phyloP scores from a whole-genome alignment of 1,140 invertebrate genomes.

The Episyrphus balteatus region DNA sequence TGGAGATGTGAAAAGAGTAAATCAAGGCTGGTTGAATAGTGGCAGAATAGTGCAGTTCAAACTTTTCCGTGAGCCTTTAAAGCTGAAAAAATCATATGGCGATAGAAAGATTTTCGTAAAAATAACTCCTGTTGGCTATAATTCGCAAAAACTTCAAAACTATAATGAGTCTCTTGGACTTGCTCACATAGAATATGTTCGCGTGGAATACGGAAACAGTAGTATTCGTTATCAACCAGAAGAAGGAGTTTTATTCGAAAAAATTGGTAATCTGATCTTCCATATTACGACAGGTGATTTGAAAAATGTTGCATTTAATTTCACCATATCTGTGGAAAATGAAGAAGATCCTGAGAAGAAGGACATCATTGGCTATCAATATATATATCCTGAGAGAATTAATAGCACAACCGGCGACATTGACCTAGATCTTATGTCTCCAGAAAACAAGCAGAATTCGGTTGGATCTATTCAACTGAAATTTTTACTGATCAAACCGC shows the following conservation, averaged over 20 bases:
- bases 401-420: conserved; percentile 60
- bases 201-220: too few relatives aligned
- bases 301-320: conserved; percentile 56
- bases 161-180: too few relatives aligned
- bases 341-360: conserved; percentile 48
- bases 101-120: too few relatives aligned
- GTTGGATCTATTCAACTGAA: conserved; percentile 55
- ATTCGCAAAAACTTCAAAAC: too few relatives aligned
- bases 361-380: conserved; percentile 72
- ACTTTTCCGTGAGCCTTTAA: too few relatives aligned
- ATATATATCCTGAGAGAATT: conserved; percentile 50
- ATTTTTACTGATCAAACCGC: conserved; percentile 33
- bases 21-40: too few relatives aligned
- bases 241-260: conserved; percentile 5
- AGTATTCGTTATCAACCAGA: too few relatives aligned
- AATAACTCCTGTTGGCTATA: too few relatives aligned
- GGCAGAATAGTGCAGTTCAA: too few relatives aligned
- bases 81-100: too few relatives aligned
- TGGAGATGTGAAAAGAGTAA: too few relatives aligned
- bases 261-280: conserved; percentile 61
- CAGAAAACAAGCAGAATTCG: conserved; percentile 61
- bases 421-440: conserved; percentile 66
- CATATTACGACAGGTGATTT: conserved; percentile 60
- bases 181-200: too few relatives aligned
- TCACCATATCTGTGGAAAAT: conserved; percentile 40